phyloP scores from a whole-genome alignment of 2,888 invertebrate species.

The Dynastes tityus region DNA sequence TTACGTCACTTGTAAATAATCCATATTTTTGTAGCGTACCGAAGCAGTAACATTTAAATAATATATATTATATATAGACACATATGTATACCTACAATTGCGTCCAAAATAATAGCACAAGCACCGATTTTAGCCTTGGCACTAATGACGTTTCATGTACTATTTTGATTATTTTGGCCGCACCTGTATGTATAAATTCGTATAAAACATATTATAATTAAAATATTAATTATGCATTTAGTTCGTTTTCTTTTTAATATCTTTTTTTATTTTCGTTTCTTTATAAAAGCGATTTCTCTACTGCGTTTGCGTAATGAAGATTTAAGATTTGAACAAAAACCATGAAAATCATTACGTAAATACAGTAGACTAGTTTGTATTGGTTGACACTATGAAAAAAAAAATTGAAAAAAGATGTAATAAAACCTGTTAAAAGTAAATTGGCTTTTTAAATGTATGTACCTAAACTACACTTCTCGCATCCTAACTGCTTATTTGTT shows the following conservation, averaged over 20 bases:
- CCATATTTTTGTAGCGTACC: slow-evolving; percentile 52
- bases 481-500: neutral
- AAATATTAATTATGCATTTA: neutral
- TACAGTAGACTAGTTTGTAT: slow-evolving; percentile 35
- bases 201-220: neutral
- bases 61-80: slow-evolving; percentile 25
- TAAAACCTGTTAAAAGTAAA: slow-evolving; percentile 43
- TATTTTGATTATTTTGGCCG: too few species aligned
- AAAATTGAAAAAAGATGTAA: slow-evolving; percentile 10
- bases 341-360: slow-evolving; percentile 24
- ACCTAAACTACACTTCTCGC: slow-evolving; percentile 6
- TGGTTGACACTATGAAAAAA: slow-evolving; percentile 28
- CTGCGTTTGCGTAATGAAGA: slow-evolving; percentile 32
- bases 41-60: slow-evolving; percentile 49
- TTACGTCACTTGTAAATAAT: slow-evolving; percentile 51
- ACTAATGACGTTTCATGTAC: neutral
- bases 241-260: neutral
- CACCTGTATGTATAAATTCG: neutral
- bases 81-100: neutral
- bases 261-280: slow-evolving; percentile 12
- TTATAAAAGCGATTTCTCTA: neutral
- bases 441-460: slow-evolving; percentile 32
- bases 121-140: slow-evolving; percentile 4
- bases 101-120: slow-evolving; percentile 1
- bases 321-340: neutral